These are phyloP conservation scores for Caloenas nicobarica DNA, from an alignment of 2,113 vertebrate genomes.

Conservation along the genomic window DNA sequence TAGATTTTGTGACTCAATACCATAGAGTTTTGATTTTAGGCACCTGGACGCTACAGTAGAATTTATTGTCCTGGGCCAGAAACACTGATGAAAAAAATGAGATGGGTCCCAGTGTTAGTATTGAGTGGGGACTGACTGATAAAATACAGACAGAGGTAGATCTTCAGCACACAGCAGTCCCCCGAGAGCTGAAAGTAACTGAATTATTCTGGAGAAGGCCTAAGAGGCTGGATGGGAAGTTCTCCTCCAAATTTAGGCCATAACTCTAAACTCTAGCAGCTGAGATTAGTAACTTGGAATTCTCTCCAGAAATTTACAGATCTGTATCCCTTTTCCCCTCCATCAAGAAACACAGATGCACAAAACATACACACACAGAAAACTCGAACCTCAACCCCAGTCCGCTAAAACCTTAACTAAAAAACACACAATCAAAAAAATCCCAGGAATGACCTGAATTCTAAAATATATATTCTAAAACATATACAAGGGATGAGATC, in stretches of 20 bases:
- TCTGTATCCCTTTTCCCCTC: neutral
- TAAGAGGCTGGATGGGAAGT: neutral
- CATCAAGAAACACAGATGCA: neutral
- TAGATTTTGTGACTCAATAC: neutral
- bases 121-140: neutral
- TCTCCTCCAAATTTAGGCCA: neutral
- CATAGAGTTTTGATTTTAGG: neutral
- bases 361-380: neutral
- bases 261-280: neutral
- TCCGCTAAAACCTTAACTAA: neutral
- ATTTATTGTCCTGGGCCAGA: neutral
- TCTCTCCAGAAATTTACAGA: neutral
- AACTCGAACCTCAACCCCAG: neutral
- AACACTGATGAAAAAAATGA: neutral
- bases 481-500: neutral
- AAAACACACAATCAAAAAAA: neutral
- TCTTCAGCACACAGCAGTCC: neutral
- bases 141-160: neutral
- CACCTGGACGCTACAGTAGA: neutral
- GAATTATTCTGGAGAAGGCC: neutral
- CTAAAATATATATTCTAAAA: neutral
- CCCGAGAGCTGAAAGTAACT: neutral
- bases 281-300: neutral
- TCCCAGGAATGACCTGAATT: neutral
- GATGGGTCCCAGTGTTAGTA: rapidly evolving